Base-by-base conservation (phyloP, 1,140 invertebrate genomes). In the Orius insidiosus region DNA sequence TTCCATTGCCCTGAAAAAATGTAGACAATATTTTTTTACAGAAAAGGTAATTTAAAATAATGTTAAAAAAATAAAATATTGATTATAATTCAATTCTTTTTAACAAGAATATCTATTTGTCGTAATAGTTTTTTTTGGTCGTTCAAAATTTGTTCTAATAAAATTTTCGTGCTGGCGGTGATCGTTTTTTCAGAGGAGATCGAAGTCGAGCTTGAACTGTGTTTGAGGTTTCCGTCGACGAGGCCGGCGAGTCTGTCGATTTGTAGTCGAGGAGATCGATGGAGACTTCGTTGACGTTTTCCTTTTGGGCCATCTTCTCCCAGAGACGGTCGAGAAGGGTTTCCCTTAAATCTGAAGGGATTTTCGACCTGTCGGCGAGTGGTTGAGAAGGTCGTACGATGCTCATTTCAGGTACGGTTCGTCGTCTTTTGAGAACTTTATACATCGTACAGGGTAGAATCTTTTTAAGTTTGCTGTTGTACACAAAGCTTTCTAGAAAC, bases 401-500 rank as follows among this genome's bases (percentile, higher is more conserved):
- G 7, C 47, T 14, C 15, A 36, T 16, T 14, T 24, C 16, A 1
- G 32, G 34, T 3, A 42, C 50, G 9, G 50, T 35, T 44, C 50
- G 32, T 16, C 42, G 35, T 7, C 13, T 13, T 36, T 47, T 42
- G 18, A 47, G 33, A 2, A 11, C 14, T 34, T 45, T 36, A 3
- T 14, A 11, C 10, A 47, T 24, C n/a, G 19, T 47, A 4, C 10
- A 14, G 3, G 49, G 47, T 31, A 47, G 40, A n/a, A 46, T 38
- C 10, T 48, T 39, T n/a, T 47, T 37, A 7, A 51, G 13, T 1
- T 18, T 41, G 15, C 18, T 7, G 41, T 49, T 53, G 39, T 51
- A 53, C 1, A 55, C 50, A 6, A 54, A 47, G 7, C 45, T 41
- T 38, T 56, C 55, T 5, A 56, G 40, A 55, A 14, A 38, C 50